phyloP scores from a whole-genome alignment of 2,888 invertebrate genomes.

The Chalcosyrphus nemorum region DNA sequence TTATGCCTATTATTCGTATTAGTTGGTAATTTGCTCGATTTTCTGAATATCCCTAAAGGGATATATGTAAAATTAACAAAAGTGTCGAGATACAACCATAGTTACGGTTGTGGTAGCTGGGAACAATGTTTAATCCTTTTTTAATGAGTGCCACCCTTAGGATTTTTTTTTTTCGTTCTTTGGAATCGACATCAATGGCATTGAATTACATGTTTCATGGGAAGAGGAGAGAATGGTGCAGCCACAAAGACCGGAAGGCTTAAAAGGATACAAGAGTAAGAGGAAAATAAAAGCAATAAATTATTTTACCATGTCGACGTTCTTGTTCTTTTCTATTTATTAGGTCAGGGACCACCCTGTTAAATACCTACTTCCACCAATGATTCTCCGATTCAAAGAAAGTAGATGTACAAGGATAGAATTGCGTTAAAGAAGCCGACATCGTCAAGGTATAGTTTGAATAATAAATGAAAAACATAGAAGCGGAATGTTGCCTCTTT shows the following conservation, averaged over 20 bases:
- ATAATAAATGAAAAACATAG: no score
- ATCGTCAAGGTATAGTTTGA: no score
- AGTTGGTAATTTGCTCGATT: constrained; percentile 24
- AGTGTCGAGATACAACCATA: not conserved
- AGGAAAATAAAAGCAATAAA: not conserved
- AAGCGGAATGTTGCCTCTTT: no score
- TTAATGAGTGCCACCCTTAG: constrained; percentile 44
- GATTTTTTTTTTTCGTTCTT: not conserved
- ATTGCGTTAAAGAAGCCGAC: no score
- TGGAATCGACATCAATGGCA: constrained; percentile 7
- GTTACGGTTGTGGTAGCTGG: not conserved
- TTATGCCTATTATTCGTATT: not conserved
- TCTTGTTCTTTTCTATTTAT: not conserved
- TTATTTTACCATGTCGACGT: not conserved
- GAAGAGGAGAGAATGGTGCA: not conserved
- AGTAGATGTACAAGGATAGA: no score
- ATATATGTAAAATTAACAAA: not conserved
- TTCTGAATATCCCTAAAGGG: no score
- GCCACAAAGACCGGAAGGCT: constrained; percentile 10
- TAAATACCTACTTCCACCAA: not conserved
- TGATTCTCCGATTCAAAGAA: no score
- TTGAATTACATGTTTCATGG: constrained; percentile 30
- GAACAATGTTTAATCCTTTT: constrained; percentile 39
- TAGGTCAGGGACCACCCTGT: constrained; percentile 1
- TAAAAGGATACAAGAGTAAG: not conserved